Conservation (phyloP, 2,797 vertebrate genomes). For the Propithecus perrieri region DNA sequence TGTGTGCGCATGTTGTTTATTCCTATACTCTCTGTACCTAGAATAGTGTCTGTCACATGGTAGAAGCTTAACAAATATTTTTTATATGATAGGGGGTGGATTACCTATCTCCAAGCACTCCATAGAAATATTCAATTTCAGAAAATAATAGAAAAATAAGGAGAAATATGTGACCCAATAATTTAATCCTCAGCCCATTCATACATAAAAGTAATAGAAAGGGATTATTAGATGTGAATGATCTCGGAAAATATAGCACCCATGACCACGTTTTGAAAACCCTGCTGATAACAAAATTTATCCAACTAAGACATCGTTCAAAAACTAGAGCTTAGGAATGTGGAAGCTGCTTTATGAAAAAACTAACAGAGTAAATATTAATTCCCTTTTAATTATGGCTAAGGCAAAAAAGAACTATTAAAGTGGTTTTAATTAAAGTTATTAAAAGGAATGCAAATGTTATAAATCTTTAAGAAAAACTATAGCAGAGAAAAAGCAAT, state of each 20-base stretch:
- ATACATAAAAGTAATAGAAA: background rate
- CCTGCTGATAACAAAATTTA: background rate
- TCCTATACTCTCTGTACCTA: background rate
- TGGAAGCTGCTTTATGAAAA: slow-evolving; percentile 24
- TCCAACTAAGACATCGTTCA: background rate
- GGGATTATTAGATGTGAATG: background rate
- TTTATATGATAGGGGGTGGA: background rate
- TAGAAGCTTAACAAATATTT: background rate
- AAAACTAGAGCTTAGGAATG: background rate
- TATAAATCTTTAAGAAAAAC: background rate
- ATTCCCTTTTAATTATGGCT: slow-evolving; percentile 18
- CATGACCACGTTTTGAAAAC: background rate
- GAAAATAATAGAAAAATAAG: background rate
- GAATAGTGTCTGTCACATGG: background rate
- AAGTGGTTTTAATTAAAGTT: slow-evolving; percentile 35
- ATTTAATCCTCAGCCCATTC: background rate
- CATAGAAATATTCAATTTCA: background rate
- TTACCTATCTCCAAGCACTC: background rate
- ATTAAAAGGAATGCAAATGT: background rate
- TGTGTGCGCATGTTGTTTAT: background rate
- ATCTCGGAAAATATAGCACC: background rate
- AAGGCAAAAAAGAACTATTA: background rate
- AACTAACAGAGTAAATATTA: background rate
- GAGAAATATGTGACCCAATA: too few species aligned
- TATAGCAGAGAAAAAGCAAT: background rate